phyloP scores from a whole-genome alignment of 2,797 vertebrate genomes.

The Knipowitschia caucasica region DNA sequence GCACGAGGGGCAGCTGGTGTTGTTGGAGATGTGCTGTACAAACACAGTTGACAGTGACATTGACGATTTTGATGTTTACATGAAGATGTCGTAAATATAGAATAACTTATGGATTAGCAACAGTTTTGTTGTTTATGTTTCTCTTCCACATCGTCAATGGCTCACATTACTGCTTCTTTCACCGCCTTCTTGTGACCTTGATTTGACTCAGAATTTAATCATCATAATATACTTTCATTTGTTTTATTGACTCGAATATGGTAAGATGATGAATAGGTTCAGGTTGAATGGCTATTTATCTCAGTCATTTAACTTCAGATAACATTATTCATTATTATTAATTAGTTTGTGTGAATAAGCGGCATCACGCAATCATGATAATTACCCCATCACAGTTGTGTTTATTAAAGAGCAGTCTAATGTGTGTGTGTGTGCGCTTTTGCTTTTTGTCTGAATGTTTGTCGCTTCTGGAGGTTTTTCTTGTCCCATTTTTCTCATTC shows the following conservation, averaged over 20 bases:
- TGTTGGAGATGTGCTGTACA: too few species aligned
- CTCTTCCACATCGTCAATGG: too few species aligned
- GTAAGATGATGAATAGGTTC: background rate
- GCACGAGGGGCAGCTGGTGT: too few species aligned
- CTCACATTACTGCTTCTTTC: too few species aligned
- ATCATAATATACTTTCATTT: background rate
- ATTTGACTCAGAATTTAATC: background rate
- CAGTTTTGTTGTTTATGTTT: too few species aligned
- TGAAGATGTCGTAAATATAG: too few species aligned
- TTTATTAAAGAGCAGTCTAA: background rate
- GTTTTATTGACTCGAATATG: background rate
- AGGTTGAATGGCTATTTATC: constrained; percentile 1
- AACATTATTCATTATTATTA: constrained; percentile 1
- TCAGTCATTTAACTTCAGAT: constrained; percentile 6
- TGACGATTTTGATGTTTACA: too few species aligned
- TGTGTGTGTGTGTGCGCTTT: background rate
- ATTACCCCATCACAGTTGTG: constrained; percentile 4
- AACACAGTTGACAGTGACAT: too few species aligned
- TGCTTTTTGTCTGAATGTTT: constrained; percentile 11
- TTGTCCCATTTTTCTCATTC: constrained; percentile 24
- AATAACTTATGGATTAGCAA: too few species aligned
- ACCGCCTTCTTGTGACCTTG: background rate
- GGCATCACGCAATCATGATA: constrained; percentile 6
- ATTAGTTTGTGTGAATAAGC: background rate
- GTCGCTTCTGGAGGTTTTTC: constrained; percentile 7